Conservation (phyloP, 1,140 invertebrate genomes). For the Grapholita molesta region DNA sequence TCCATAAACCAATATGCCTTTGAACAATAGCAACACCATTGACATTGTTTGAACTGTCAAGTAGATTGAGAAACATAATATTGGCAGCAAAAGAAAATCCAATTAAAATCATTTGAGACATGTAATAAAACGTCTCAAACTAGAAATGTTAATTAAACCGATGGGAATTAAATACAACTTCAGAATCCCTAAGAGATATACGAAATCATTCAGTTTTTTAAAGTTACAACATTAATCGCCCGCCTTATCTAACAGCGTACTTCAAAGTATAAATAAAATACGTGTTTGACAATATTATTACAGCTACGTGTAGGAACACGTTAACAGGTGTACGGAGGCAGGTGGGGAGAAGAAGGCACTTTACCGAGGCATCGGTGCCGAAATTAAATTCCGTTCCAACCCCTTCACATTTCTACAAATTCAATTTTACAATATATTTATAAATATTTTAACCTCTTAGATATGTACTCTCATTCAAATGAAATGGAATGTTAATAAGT, state of each 20-base stretch:
- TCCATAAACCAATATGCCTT: no score
- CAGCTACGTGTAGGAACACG: not conserved
- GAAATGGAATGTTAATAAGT: not conserved
- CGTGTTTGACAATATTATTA: not conserved
- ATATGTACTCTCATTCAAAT: no score
- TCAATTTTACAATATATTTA: slow-evolving; percentile 37
- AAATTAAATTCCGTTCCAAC: slow-evolving; percentile 46
- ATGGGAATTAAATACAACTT: no score
- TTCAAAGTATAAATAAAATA: not conserved
- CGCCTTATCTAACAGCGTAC: not conserved
- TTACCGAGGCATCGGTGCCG: slow-evolving; percentile 30
- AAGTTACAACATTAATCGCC: not conserved
- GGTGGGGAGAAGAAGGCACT: slow-evolving; percentile 26
- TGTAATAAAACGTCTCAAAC: no score
- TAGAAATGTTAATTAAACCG: no score
- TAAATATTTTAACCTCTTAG: not conserved
- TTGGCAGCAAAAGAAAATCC: no score
- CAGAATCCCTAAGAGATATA: not conserved
- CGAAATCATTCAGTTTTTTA: not conserved
- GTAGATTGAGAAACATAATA: no score
- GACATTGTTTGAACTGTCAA: no score
- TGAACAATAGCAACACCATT: no score
- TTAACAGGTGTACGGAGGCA: slow-evolving; percentile 23
- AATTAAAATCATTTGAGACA: no score
- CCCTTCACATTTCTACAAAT: slow-evolving; percentile 31